Evolutionary conservation across 2,797 vertebrate genomes (phyloP).

Genomic region (Sebastes oblongus): DNA sequence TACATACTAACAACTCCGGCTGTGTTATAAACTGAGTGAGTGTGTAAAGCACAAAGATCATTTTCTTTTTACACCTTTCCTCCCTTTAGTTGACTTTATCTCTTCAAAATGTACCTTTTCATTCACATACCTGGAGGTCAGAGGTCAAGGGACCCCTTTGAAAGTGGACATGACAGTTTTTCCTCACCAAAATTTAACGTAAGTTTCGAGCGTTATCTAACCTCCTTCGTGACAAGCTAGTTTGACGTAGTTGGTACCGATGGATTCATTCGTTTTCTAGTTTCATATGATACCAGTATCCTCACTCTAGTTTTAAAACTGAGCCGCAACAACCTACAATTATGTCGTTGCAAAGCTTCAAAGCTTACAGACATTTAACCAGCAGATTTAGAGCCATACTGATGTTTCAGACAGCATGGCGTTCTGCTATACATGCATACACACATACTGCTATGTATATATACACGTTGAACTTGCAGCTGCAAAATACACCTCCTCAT

Average conservation of each 20-base stretch:
- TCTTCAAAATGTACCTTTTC: no score
- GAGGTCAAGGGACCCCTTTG: no score
- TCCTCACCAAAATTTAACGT: no score
- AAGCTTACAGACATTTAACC: neutral
- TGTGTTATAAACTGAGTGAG: neutral
- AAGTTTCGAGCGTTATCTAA: no score
- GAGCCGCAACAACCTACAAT: neutral
- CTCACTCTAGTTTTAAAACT: no score
- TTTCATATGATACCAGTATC: no score
- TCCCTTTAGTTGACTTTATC: neutral
- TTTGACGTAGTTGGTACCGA: no score
- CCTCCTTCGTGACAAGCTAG: no score
- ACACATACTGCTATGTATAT: no score
- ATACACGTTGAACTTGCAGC: neutral
- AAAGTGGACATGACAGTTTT: no score
- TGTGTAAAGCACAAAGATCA: neutral
- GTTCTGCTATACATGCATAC: neutral
- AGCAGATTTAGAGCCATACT: conserved; percentile 12
- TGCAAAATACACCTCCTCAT: conserved; percentile 6
- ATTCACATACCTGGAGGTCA: no score
- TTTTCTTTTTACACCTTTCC: neutral
- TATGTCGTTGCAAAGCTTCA: neutral
- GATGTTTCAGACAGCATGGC: neutral
- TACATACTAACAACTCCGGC: conserved; percentile 3
- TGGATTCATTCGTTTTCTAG: no score